Evolutionary conservation across 2,888 invertebrate species (phyloP), one percentile per base, ranked within the genome.

Genomic region (Leucoma salicis): DNA sequence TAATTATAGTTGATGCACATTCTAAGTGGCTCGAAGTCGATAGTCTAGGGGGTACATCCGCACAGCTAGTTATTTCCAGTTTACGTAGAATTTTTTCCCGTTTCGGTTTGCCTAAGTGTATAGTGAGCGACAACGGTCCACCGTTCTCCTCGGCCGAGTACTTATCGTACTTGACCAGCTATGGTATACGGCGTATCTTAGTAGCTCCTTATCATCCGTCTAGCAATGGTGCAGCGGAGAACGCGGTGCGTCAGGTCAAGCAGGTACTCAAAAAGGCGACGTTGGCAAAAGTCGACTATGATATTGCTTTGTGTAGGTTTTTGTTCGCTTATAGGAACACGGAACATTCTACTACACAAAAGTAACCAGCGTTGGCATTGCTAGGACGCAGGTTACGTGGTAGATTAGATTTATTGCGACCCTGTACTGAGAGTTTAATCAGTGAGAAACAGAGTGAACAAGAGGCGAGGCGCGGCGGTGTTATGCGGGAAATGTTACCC

Each of bases 91-190:
- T n/a, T n/a, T n/a, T n/a, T n/a, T n/a, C n/a, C 28, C 32, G 39
- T 6, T 25, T 55, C 6, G 66, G 5, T 53, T 58, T 3, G 49
- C 58, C 0, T 61, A 63, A n/a, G n/a, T n/a, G n/a, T n/a, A 7
- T 25, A 6, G 14, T 10, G 1, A 2, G 0, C 8, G 12, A 8
- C 0, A 29, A 29, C 31, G 16, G 13, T 35, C 35, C 18, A 16
- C 64, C 61, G 4, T 68, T 63, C 35, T 24, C 35, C 3, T 48
- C 49, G 1, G n/a, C 13, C 1, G 57, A 61, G 15, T 59, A 53
- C 24, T 44, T 44, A 24, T 8, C 15, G 14, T 63, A 48, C 35
- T 48, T 46, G 15, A 16, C 32, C 8, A 39, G 39, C 18, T 59
- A 62, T 46, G 31, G 28, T 0, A 45, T 53, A 11, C 31, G 18